phyloP scores from a whole-genome alignment of 2,888 invertebrate species.

The Noctua janthe region DNA sequence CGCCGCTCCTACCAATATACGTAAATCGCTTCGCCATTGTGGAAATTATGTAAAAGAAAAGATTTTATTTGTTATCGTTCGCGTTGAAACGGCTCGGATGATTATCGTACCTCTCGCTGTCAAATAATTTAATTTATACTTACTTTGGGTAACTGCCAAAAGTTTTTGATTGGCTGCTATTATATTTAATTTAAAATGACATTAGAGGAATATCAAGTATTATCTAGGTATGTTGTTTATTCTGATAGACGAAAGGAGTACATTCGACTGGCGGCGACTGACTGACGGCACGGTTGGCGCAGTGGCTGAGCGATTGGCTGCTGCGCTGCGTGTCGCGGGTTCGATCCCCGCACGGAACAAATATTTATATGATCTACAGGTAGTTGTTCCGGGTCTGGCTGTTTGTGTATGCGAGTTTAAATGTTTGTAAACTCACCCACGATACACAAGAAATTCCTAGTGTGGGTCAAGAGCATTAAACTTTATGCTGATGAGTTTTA shows the following conservation, averaged over 20 bases:
- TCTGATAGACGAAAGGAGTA: neutral
- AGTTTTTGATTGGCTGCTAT: constrained; percentile 25
- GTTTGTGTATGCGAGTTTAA: no score
- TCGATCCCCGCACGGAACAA: no score
- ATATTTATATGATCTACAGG: no score
- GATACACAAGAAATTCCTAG: no score
- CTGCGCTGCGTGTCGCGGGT: no score
- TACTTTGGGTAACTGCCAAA: constrained; percentile 9
- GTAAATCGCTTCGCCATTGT: constrained; percentile 44
- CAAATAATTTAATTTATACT: constrained; percentile 41
- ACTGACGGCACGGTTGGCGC: no score
- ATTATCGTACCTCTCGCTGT: constrained; percentile 44
- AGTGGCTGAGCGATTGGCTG: no score
- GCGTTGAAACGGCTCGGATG: constrained; percentile 37
- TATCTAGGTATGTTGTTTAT: neutral
- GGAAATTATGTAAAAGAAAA: constrained; percentile 52
- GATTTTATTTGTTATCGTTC: constrained; percentile 43
- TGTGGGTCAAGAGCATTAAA: no score
- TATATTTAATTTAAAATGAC: neutral
- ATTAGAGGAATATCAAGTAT: neutral
- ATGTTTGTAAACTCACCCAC: no score
- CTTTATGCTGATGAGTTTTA: neutral
- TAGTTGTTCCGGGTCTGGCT: no score
- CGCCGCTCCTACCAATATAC: constrained; percentile 47
- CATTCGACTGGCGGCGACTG: no score